Percentiles rank a stretch among this genome's conserved stretches.
These are phyloP conservation scores for Hyposoter dolosus DNA, from an alignment of 2,888 invertebrate genomes.

Conservation along the genomic window DNA sequence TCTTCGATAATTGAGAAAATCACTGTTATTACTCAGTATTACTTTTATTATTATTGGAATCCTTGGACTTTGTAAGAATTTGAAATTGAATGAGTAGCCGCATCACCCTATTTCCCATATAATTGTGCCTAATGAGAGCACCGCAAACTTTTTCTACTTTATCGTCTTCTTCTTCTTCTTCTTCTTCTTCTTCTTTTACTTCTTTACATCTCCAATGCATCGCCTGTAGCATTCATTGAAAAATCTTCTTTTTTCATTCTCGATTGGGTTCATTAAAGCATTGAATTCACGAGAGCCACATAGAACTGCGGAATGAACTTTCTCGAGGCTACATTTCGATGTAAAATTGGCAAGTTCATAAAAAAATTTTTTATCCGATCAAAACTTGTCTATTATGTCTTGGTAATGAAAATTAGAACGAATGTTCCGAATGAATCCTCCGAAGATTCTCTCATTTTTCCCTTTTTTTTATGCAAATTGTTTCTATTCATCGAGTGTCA, in stretches of 20 bases:
- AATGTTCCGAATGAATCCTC: background rate
- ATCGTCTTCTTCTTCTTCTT: slow-evolving; percentile 7
- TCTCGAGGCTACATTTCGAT: background rate
- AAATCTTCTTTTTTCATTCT: slow-evolving; percentile 48
- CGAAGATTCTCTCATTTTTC: background rate
- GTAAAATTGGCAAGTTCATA: slow-evolving; percentile 28
- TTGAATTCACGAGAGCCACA: slow-evolving; percentile 8
- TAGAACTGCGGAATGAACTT: slow-evolving; percentile 44
- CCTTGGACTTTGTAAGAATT: slow-evolving; percentile 19
- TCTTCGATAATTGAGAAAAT: slow-evolving; percentile 17
- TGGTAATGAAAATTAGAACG: background rate
- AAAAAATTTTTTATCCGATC: background rate
- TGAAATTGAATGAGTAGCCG: slow-evolving; percentile 42
- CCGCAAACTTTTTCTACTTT: slow-evolving; percentile 40
- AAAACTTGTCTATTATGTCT: slow-evolving; percentile 1
- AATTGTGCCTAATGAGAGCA: slow-evolving; percentile 43
- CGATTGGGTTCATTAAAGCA: slow-evolving; percentile 50
- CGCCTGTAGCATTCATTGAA: slow-evolving; percentile 33
- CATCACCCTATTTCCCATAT: slow-evolving; percentile 32
- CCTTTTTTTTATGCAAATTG: background rate
- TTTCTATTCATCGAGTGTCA: background rate
- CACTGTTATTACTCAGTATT: slow-evolving; percentile 19
- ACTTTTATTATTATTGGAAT: slow-evolving; percentile 25
- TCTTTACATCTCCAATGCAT: slow-evolving; percentile 11
- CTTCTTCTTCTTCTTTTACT: background rate